Conservation (phyloP, 1,140 invertebrate genomes). For the Leptinotarsa texana region DNA sequence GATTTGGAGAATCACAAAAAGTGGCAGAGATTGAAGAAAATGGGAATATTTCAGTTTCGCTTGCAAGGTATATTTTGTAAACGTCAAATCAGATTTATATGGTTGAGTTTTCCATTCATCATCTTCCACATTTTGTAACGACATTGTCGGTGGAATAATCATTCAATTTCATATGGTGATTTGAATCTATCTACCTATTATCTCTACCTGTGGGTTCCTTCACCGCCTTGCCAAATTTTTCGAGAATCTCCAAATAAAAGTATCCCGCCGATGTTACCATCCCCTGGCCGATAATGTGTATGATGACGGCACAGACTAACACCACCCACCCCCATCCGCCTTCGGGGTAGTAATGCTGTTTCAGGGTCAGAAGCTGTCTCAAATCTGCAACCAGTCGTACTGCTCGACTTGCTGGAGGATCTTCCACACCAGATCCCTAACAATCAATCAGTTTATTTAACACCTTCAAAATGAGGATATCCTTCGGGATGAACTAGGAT, state of each 20-base stretch:
- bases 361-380: slow-evolving; percentile 64
- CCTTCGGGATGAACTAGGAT: too few relatives aligned
- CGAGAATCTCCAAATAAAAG: slow-evolving; percentile 59
- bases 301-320: slow-evolving; percentile 62
- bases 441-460: background rate
- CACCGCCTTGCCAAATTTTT: slow-evolving; percentile 59
- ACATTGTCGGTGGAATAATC: background rate
- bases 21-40: too few relatives aligned
- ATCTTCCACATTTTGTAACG: background rate
- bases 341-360: slow-evolving; percentile 75
- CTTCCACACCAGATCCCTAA: slow-evolving; percentile 50
- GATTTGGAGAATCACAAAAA: too few relatives aligned
- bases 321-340: slow-evolving; percentile 78
- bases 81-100: too few relatives aligned
- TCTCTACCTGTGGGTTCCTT: slow-evolving; percentile 30
- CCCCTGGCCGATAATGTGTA: slow-evolving; percentile 67
- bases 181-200: slow-evolving; percentile 28
- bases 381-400: slow-evolving; percentile 59
- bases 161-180: background rate
- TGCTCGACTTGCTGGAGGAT: slow-evolving; percentile 47
- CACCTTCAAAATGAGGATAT: too few relatives aligned
- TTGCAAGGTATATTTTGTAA: too few relatives aligned
- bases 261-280: slow-evolving; percentile 64
- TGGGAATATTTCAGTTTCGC: too few relatives aligned
- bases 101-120: too few relatives aligned